Percentiles rank a stretch among this genome's conserved stretches.
These are phyloP conservation scores for Saxidomus purpurata DNA, from an alignment of 1,140 invertebrate species.

Conservation along the genomic window DNA sequence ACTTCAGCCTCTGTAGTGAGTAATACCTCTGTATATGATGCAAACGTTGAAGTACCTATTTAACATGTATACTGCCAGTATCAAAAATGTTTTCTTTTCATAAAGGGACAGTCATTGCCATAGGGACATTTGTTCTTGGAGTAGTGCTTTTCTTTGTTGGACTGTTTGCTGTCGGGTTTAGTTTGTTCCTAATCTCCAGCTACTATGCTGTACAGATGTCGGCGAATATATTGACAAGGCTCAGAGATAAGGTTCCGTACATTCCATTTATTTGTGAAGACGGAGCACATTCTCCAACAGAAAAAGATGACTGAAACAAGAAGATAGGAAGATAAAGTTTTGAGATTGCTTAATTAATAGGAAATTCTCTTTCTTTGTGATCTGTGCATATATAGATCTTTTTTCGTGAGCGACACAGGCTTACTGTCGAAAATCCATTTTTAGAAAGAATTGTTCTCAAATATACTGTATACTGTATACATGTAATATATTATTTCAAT, in stretches of 20 bases:
- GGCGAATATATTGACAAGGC: background rate
- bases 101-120: conserved; percentile 61
- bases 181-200: conserved; percentile 37
- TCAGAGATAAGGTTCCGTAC: background rate
- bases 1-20: no score
- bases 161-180: conserved; percentile 57
- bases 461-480: no score
- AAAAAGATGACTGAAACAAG: background rate
- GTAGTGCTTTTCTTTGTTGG: conserved; percentile 49
- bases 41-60: no score
- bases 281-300: background rate
- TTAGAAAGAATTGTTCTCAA: no score
- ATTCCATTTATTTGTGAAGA: background rate
- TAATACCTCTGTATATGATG: no score
- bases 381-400: no score
- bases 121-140: conserved; percentile 53
- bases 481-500: no score
- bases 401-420: no score
- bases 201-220: conserved; percentile 36
- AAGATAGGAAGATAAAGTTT: background rate
- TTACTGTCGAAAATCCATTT: no score
- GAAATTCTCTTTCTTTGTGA: no score
- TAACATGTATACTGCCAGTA: no score
- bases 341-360: no score
- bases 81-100: conserved; percentile 9